A percentile compares a stretch with the other conserved stretches of the same genome.
Evolutionary conservation across 2,113 vertebrate genomes (phyloP).

Genomic region (Gila orcuttii): DNA sequence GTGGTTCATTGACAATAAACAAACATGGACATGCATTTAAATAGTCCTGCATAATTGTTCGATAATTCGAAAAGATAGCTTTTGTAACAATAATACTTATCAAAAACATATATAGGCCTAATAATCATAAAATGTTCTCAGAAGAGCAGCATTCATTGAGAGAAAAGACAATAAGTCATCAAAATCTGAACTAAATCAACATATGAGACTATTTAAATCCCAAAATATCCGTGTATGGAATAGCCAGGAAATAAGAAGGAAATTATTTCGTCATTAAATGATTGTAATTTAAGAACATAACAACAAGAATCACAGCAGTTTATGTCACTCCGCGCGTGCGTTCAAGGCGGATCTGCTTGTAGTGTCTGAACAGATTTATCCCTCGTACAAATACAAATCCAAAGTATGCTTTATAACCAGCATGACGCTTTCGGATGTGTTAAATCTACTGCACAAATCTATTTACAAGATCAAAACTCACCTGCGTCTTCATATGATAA

Average conservation of each 20-base stretch:
- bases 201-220: neutral
- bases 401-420: neutral
- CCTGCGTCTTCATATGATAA: constrained; percentile 8
- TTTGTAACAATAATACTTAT: neutral
- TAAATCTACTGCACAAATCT: neutral
- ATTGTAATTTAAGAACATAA: neutral
- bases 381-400: neutral
- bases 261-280: neutral
- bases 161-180: neutral
- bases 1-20: neutral
- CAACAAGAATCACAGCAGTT: neutral
- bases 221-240: neutral
- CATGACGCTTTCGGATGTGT: neutral
- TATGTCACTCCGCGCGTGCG: neutral
- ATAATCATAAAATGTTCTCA: neutral
- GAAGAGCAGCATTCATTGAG: neutral
- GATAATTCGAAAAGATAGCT: neutral
- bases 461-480: constrained; percentile 3
- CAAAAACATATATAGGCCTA: neutral
- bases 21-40: neutral
- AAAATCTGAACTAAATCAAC: neutral
- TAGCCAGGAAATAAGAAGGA: neutral
- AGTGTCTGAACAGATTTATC: neutral
- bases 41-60: neutral
- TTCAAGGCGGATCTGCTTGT: too few species aligned